Evolutionary conservation across 2,113 vertebrate genomes (phyloP).

Genomic region (Paradoxurus hermaphroditus): DNA sequence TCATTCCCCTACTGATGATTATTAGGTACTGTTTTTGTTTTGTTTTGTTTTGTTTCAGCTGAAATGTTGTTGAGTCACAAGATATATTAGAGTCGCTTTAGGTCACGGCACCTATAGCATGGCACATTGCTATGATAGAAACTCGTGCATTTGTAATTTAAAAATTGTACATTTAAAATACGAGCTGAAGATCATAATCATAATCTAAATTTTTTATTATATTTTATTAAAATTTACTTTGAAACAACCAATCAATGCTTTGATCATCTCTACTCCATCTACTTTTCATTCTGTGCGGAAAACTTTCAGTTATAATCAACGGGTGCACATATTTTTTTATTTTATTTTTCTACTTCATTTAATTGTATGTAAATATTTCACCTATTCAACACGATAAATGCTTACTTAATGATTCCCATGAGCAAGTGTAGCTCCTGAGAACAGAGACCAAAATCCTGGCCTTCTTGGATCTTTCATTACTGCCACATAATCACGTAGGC

Average conservation of each 20-base stretch:
- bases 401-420: background rate
- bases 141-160: background rate
- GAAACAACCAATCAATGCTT: background rate
- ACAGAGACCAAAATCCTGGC: background rate
- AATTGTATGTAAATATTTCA: constrained; percentile 17
- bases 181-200: background rate
- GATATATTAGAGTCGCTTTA: background rate
- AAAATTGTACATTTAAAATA: constrained; percentile 19
- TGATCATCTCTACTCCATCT: background rate
- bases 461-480: background rate
- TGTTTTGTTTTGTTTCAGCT: background rate
- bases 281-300: background rate
- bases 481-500: background rate
- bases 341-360: background rate
- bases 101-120: background rate
- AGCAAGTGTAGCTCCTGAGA: background rate
- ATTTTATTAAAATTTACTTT: constrained; percentile 10
- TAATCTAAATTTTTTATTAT: background rate
- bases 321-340: background rate
- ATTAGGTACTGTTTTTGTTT: background rate
- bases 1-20: background rate
- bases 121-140: background rate
- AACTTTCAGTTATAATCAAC: background rate
- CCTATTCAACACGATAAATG: background rate
- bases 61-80: background rate